These are phyloP conservation scores for Spea multiplicata DNA, from an alignment of 2,113 vertebrate genomes.

Conservation along the genomic window DNA sequence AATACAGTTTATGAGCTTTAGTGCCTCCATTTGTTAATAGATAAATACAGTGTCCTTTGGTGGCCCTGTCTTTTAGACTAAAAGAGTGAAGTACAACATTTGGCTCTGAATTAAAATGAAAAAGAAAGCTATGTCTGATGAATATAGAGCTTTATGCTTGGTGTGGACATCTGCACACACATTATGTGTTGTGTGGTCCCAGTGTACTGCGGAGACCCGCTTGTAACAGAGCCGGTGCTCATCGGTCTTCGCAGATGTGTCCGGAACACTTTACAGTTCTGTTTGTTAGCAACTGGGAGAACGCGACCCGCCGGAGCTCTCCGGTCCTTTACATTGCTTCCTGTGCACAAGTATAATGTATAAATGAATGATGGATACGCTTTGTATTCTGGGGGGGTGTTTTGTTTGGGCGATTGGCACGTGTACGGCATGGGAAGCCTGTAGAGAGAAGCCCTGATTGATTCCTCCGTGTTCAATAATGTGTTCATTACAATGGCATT, in stretches of 20 bases:
- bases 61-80: too few species aligned
- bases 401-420: conserved; percentile 43
- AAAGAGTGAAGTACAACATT: too few species aligned
- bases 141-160: neutral
- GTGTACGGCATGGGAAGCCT: conserved; percentile 51
- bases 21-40: too few species aligned
- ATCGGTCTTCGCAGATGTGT: neutral
- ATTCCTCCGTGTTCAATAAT: conserved; percentile 59
- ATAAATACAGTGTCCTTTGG: too few species aligned
- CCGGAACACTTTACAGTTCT: neutral
- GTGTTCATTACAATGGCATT: conserved; percentile 68
- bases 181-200: neutral
- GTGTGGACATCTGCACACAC: neutral
- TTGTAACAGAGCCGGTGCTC: neutral
- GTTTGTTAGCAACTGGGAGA: neutral
- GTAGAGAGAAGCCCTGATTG: conserved; percentile 52
- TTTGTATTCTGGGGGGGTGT: conserved; percentile 26
- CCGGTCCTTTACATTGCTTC: neutral
- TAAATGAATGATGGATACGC: conserved; percentile 26
- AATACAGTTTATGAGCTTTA: too few species aligned
- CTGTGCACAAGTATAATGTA: neutral
- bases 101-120: too few species aligned
- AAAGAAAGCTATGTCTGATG: too few species aligned
- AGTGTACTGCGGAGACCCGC: neutral
- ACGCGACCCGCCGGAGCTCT: neutral